Percentiles rank a stretch among this genome's conserved stretches.
Conservation (phyloP, 1,140 invertebrate genomes). For the Aleiodes sp. region DNA sequence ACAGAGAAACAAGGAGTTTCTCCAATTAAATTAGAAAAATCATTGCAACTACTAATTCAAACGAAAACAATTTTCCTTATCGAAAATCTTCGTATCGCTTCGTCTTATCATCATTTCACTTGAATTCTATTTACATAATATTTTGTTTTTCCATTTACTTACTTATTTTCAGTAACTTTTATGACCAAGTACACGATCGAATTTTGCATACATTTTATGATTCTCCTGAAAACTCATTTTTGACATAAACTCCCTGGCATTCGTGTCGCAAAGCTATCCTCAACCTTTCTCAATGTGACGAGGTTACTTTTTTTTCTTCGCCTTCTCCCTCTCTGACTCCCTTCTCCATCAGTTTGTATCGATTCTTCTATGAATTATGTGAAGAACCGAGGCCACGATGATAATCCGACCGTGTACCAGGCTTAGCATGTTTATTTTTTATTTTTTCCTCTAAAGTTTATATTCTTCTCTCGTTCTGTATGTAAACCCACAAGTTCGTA, state of each 20-base stretch:
- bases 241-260: not conserved
- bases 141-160: not conserved
- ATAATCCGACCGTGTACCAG: conserved; percentile 2
- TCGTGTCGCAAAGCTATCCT: not conserved
- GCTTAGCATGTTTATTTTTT: not conserved
- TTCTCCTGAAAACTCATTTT: not conserved
- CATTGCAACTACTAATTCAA: too few species aligned
- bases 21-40: too few species aligned
- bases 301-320: not conserved
- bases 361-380: conserved; percentile 11
- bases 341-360: not conserved
- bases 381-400: conserved; percentile 3
- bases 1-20: too few species aligned
- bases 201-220: not conserved
- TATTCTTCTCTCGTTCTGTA: not conserved
- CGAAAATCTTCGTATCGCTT: too few species aligned
- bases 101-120: too few species aligned
- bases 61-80: too few species aligned
- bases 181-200: conserved; percentile 1
- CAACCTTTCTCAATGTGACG: not conserved
- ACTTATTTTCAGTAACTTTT: not conserved
- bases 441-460: not conserved
- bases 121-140: not conserved
- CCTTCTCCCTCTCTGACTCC: not conserved
- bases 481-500: not conserved